These are phyloP conservation scores for Acanthopagrus latus DNA, from an alignment of 2,797 vertebrate genomes.

Conservation along the genomic window DNA sequence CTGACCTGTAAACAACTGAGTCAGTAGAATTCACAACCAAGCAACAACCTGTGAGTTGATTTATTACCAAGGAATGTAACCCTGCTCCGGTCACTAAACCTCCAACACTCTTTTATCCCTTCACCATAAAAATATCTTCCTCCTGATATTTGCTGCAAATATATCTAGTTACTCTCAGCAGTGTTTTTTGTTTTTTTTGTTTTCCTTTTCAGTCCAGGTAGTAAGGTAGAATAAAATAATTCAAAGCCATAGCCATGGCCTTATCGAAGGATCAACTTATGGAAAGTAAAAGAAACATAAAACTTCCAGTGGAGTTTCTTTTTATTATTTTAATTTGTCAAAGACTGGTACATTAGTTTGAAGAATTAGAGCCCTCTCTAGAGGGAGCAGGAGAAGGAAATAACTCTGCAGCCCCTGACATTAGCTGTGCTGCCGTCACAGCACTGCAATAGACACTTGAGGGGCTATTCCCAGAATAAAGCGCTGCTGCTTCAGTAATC, in stretches of 20 bases:
- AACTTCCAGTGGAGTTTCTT: background rate
- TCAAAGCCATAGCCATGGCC: background rate
- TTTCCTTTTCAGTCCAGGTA: background rate
- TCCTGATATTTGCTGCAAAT: background rate
- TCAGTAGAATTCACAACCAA: no score
- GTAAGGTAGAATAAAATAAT: background rate
- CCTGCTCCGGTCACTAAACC: background rate
- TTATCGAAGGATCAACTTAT: background rate
- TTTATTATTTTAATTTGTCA: background rate
- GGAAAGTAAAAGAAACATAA: background rate
- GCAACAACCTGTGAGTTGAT: no score
- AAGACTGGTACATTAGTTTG: background rate
- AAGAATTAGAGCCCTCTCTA: background rate
- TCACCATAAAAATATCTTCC: background rate
- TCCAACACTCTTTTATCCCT: no score
- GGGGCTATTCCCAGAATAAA: slow-evolving; percentile 34
- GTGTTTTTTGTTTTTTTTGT: no score
- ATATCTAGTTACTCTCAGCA: background rate
- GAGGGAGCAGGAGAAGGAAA: background rate
- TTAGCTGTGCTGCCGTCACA: slow-evolving; percentile 8
- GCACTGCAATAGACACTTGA: slow-evolving; percentile 31
- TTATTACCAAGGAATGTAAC: no score
- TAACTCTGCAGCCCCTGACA: background rate
- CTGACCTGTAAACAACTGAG: no score
- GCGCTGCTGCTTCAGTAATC: slow-evolving; percentile 41